phyloP scores from a whole-genome alignment of 2,888 invertebrate genomes.

The Campoplex capitator region DNA sequence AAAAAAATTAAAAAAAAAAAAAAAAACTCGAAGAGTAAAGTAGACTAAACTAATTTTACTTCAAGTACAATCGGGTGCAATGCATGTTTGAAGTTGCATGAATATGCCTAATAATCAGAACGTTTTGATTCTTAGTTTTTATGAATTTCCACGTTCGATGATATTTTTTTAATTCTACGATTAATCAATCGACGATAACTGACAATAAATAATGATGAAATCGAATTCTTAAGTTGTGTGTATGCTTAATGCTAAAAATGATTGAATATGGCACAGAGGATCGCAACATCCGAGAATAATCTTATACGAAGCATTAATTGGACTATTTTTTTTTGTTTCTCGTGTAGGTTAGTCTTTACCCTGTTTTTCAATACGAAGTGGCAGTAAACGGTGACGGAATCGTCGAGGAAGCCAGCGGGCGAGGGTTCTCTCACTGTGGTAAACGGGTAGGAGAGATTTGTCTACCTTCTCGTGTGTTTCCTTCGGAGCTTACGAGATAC shows the following conservation, averaged over 20 bases:
- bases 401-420: slow-evolving; percentile 72
- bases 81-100: too few relatives aligned
- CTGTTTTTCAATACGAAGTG: slow-evolving; percentile 8
- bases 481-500: slow-evolving; percentile 74
- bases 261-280: background rate
- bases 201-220: background rate
- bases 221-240: background rate
- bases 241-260: background rate
- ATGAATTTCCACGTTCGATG: too few relatives aligned
- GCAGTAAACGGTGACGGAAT: slow-evolving; percentile 42
- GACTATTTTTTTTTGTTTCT: background rate
- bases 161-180: too few relatives aligned
- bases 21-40: too few relatives aligned
- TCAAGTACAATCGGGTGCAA: too few relatives aligned
- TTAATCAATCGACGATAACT: too few relatives aligned
- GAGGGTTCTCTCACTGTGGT: slow-evolving; percentile 59
- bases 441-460: slow-evolving; percentile 77
- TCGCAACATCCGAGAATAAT: background rate
- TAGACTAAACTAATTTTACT: background rate
- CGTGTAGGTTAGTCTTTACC: background rate
- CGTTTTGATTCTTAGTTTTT: too few relatives aligned
- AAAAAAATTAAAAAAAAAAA: background rate
- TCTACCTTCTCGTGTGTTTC: slow-evolving; percentile 69
- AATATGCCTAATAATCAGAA: too few relatives aligned
- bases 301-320: background rate